Base-by-base conservation (phyloP, 2,797 vertebrate species). In the Diglossa cyanea region DNA sequence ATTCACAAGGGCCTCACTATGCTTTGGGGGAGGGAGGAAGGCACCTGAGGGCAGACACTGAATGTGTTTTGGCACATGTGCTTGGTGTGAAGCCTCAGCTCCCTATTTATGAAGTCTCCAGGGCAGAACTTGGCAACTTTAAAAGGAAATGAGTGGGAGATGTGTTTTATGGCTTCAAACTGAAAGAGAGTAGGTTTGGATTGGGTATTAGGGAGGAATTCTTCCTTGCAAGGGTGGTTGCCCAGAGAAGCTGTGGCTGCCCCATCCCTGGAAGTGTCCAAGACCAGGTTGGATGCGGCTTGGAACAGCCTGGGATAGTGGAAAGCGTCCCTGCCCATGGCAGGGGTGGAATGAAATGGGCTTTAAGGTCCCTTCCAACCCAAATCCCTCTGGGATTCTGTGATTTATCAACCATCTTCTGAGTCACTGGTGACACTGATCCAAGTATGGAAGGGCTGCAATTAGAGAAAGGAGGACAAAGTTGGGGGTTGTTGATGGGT, bases 1-100 rank as follows among this genome's bases (percentile, higher is more conserved):
- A 30, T 31, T 42, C 13, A 40, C 0, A 0, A 62, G 19, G 35
- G 17, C 12, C 16, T 62, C 35, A 3, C 0, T n/a, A 5, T 3
- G 10, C 45, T 73, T 63, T 53, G 42, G 23, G 45, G 54, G 37
- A 55, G 33, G 33, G 33, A 72, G 39, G 42, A 55, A 71, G 50
- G 51, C 55, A 68, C 51, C 14, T 0, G 0, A 55, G 68, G 50
- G 26, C 44, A 86, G 50, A 31, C 5, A 1, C 39, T 45, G 77
- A 54, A 63, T 42, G 42, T 55, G 4, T 83, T 88, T 66, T 73
- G 86, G 17, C 25, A 13, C 3, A 1, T 1, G 0, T 42, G 42
- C 55, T 74, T 35, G 3, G 0, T 0, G 0, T 31, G 48, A 76
- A 81, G 57, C 35, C 42, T 91, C 60, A 48, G 13, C n/a, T 75